Evolutionary conservation across 2,113 vertebrate species (phyloP).

Genomic region (Terrapene triunguis): DNA sequence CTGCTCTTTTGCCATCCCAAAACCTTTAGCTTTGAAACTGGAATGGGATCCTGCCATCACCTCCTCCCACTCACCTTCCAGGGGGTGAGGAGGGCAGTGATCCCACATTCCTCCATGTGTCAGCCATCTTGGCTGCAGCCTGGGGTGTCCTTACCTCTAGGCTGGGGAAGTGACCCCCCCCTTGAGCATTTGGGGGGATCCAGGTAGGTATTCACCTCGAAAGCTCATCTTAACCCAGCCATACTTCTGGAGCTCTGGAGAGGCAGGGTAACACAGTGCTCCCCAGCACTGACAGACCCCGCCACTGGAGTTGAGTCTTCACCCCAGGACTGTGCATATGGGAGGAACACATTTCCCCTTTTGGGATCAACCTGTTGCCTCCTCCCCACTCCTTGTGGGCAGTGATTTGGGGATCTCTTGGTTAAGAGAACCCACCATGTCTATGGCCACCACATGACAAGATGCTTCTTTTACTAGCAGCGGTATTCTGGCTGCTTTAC

Average conservation of each 20-base stretch:
- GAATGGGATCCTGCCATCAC: neutral
- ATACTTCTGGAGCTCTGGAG: neutral
- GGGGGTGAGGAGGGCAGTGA: no score
- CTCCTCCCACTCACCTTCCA: neutral
- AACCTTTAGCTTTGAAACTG: neutral
- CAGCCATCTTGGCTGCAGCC: neutral
- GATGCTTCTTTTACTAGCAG: neutral
- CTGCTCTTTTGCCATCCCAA: neutral
- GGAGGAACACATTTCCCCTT: neutral
- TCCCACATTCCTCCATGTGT: neutral
- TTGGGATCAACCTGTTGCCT: neutral
- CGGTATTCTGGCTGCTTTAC: neutral
- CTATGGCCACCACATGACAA: neutral
- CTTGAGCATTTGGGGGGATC: neutral
- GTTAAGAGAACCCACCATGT: neutral
- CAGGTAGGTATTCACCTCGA: neutral
- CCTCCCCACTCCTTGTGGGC: neutral
- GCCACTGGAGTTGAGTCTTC: rapidly evolving
- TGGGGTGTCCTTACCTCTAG: no score
- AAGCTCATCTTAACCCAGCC: no score
- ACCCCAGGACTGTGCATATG: neutral
- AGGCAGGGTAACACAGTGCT: neutral
- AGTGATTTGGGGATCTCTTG: neutral
- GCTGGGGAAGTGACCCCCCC: neutral
- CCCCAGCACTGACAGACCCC: neutral